Percentiles rank a stretch among this genome's conserved stretches.
Evolutionary conservation across 2,888 invertebrate genomes (phyloP).

Genomic region (Ormyrus thymus): DNA sequence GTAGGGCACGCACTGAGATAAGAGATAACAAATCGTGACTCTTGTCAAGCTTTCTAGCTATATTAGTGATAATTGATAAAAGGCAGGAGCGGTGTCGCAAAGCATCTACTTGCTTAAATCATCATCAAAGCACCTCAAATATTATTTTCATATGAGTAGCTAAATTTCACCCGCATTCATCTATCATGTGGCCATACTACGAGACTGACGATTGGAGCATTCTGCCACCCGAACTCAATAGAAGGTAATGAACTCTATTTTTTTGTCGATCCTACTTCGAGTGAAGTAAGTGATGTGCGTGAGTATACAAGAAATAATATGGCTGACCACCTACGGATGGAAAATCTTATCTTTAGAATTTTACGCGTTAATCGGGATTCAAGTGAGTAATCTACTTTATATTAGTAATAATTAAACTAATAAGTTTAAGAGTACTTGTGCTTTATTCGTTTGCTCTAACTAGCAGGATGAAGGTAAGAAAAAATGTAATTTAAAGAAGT

Average conservation of each 20-base stretch:
- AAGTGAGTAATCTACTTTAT: too few relatives aligned
- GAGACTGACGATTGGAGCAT: conserved; percentile 89
- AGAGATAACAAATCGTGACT: conserved; percentile 68
- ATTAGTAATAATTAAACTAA: too few relatives aligned
- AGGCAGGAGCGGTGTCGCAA: conserved; percentile 20
- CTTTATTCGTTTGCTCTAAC: too few relatives aligned
- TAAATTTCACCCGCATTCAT: conserved; percentile 41
- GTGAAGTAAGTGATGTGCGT: too few relatives aligned
- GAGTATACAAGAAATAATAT: too few relatives aligned
- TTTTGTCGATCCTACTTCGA: not conserved
- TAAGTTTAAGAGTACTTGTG: too few relatives aligned
- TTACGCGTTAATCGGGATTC: not conserved
- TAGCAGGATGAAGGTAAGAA: too few relatives aligned
- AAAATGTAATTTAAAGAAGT: too few relatives aligned
- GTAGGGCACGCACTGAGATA: conserved; percentile 66
- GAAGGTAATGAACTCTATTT: conserved; percentile 79
- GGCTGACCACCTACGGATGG: not conserved
- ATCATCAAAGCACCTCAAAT: not conserved
- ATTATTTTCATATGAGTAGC: conserved; percentile 19
- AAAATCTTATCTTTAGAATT: conserved; percentile 12
- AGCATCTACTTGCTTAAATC: conserved; percentile 28
- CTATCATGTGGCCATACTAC: conserved; percentile 79
- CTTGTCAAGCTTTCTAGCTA: conserved; percentile 54
- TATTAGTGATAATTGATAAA: conserved; percentile 64
- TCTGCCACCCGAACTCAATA: conserved; percentile 88